Evolutionary conservation across 2,797 vertebrate species (phyloP).

Genomic region (Acrossocheilus wenchowensis): DNA sequence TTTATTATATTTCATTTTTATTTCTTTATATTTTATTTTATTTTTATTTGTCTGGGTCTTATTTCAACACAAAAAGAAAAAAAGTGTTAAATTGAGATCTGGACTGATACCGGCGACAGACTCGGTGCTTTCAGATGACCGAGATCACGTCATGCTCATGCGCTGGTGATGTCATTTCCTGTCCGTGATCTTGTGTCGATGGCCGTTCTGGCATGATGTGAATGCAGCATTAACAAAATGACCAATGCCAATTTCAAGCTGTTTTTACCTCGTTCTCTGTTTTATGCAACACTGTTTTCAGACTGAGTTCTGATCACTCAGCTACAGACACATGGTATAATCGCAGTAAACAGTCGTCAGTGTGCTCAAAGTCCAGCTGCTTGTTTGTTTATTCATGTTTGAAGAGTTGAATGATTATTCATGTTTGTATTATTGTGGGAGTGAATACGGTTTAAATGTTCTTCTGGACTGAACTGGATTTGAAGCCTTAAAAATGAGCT

Average conservation of each 20-base stretch:
- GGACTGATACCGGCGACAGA: neutral
- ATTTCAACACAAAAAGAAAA: neutral
- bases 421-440: neutral
- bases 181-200: no score
- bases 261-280: neutral
- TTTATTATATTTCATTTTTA: neutral
- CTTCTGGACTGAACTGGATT: constrained; percentile 8
- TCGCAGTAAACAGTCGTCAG: neutral
- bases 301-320: neutral
- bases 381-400: neutral
- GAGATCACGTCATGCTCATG: neutral
- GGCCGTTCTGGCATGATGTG: neutral
- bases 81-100: neutral
- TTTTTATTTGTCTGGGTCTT: neutral
- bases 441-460: neutral
- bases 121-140: neutral
- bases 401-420: neutral
- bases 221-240: neutral
- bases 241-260: neutral
- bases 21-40: neutral
- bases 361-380: neutral
- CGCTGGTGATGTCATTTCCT: constrained; percentile 1
- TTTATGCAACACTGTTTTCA: neutral
- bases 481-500: neutral
- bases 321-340: neutral